Conservation (phyloP, 2,113 vertebrate genomes). For the Morone chrysops region DNA sequence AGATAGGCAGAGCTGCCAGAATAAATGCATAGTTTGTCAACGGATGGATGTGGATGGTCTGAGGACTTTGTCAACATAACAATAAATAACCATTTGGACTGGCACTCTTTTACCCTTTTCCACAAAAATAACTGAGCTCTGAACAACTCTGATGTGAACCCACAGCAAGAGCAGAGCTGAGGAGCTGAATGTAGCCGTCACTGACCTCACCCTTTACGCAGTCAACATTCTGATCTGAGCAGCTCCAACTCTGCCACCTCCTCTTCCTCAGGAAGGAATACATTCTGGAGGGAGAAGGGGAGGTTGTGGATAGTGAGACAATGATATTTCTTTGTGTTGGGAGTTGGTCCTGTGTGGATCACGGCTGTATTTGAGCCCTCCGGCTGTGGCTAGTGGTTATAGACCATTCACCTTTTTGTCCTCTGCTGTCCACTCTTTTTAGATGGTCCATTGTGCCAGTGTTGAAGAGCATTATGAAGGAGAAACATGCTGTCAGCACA, state of each 20-base stretch:
- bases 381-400: background rate
- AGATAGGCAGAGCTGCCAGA: no score
- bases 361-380: background rate
- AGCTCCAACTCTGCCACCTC: conserved; percentile 16
- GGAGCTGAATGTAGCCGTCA: background rate
- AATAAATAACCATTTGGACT: background rate
- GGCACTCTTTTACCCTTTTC: background rate
- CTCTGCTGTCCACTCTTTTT: background rate
- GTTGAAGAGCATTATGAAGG: background rate
- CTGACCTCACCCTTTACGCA: conserved; percentile 15
- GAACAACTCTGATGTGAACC: background rate
- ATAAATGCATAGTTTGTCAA: no score
- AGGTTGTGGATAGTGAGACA: background rate
- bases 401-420: background rate
- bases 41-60: no score
- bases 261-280: conserved; percentile 10
- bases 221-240: conserved; percentile 5
- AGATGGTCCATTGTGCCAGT: background rate
- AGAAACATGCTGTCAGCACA: no score
- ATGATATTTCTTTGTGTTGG: background rate
- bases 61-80: background rate
- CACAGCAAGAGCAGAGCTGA: background rate
- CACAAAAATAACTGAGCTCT: background rate
- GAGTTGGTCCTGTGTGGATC: background rate
- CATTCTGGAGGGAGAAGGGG: background rate